Percentiles rank a stretch among this genome's conserved stretches.
Conservation (phyloP, 2,113 vertebrate genomes). For the Calidris pygmaea region DNA sequence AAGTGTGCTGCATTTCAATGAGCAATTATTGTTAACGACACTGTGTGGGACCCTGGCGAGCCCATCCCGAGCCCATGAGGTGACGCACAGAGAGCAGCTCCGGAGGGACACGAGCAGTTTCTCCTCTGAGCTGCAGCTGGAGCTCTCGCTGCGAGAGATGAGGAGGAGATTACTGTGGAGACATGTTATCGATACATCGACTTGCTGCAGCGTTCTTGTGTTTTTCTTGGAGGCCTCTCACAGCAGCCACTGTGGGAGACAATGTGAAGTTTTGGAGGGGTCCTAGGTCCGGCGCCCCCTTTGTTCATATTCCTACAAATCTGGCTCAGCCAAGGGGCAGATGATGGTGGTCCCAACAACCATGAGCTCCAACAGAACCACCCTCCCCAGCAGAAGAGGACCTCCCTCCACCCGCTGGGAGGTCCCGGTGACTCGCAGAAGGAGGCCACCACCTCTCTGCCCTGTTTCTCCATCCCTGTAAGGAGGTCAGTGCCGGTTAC, state of each 20-base stretch:
- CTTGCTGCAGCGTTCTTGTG: background rate
- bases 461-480: background rate
- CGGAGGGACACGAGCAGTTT: background rate
- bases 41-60: background rate
- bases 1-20: background rate
- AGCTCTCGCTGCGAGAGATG: background rate
- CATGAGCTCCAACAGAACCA: background rate
- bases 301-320: fast-evolving
- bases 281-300: fast-evolving
- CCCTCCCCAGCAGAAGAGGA: background rate
- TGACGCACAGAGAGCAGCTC: background rate
- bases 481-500: background rate
- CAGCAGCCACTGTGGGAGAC: background rate
- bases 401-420: background rate
- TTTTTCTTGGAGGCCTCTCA: background rate
- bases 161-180: background rate
- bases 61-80: background rate
- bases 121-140: background rate
- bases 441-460: background rate
- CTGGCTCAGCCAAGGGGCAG: background rate
- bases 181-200: background rate
- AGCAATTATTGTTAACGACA: background rate
- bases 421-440: background rate
- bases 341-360: fast-evolving
- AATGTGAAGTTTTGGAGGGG: background rate